These are phyloP conservation scores for Nomada hirtipes DNA, from an alignment of 2,888 invertebrate species.

Conservation along the genomic window DNA sequence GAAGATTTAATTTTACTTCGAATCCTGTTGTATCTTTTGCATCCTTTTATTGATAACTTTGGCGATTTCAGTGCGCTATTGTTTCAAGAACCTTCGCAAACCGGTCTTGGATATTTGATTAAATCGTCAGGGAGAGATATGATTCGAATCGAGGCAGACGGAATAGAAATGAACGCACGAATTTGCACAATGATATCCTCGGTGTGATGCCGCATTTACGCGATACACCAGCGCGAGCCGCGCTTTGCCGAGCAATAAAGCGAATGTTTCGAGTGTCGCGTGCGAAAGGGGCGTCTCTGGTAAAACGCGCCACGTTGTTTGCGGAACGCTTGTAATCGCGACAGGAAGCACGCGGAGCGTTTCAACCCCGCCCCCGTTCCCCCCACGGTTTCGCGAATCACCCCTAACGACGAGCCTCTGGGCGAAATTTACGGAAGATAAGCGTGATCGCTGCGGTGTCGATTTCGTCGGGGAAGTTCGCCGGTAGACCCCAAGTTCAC, in stretches of 20 bases:
- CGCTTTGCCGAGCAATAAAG: not conserved
- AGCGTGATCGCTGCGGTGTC: conserved; percentile 61
- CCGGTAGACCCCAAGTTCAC: conserved; percentile 70
- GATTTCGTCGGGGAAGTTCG: conserved; percentile 68
- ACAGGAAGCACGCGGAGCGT: not conserved
- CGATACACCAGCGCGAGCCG: not conserved
- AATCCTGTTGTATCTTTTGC: too few species aligned
- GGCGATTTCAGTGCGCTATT: too few species aligned
- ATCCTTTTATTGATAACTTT: too few species aligned
- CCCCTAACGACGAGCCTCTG: conserved; percentile 40
- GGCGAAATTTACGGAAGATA: conserved; percentile 62
- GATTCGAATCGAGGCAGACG: too few species aligned
- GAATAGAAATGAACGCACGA: too few species aligned
- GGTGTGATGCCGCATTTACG: too few species aligned
- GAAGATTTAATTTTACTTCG: too few species aligned
- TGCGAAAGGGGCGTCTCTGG: not conserved
- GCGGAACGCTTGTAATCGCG: conserved; percentile 20
- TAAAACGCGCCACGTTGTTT: conserved; percentile 9
- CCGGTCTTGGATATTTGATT: too few species aligned
- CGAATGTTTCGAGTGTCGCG: not conserved
- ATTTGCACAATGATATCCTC: too few species aligned
- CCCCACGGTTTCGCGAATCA: conserved; percentile 36
- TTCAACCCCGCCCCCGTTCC: not conserved
- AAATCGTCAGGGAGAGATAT: too few species aligned
- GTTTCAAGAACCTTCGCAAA: too few species aligned